Conservation (phyloP, 2,888 invertebrate species). For the Chrysomela aeneicollis region DNA sequence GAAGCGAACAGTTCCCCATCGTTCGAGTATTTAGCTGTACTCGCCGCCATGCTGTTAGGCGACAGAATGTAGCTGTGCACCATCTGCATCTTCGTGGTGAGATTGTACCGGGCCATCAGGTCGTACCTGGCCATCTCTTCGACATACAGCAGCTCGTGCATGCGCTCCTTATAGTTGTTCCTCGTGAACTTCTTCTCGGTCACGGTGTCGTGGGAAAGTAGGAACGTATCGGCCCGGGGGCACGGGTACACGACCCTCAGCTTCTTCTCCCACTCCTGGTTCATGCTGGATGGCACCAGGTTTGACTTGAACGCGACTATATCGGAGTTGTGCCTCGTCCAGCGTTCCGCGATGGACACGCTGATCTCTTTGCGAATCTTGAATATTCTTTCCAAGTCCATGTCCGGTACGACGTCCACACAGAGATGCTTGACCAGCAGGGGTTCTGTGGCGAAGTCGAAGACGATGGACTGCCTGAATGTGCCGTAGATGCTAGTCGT, state of each 20-base stretch:
- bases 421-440: conserved; percentile 73
- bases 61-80: conserved; percentile 75
- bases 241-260: conserved; percentile 71
- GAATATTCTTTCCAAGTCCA: conserved; percentile 70
- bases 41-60: conserved; percentile 72
- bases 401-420: conserved; percentile 77
- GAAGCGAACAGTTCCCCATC: conserved; percentile 80
- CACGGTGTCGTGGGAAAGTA: conserved; percentile 73
- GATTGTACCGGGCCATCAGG: conserved; percentile 75
- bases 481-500: conserved; percentile 77
- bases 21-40: conserved; percentile 78
- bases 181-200: conserved; percentile 69
- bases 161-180: conserved; percentile 75
- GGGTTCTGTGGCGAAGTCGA: conserved; percentile 75
- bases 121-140: conserved; percentile 75
- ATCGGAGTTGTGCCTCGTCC: conserved; percentile 64
- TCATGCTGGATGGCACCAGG: conserved; percentile 44
- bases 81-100: conserved; percentile 70
- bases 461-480: conserved; percentile 79
- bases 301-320: conserved; percentile 54
- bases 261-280: conserved; percentile 64
- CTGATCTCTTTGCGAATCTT: conserved; percentile 69
- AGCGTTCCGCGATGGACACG: conserved; percentile 67
- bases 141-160: conserved; percentile 78
- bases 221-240: conserved; percentile 72